Conservation (phyloP, 2,888 invertebrate species). For the Griposia aprilina region DNA sequence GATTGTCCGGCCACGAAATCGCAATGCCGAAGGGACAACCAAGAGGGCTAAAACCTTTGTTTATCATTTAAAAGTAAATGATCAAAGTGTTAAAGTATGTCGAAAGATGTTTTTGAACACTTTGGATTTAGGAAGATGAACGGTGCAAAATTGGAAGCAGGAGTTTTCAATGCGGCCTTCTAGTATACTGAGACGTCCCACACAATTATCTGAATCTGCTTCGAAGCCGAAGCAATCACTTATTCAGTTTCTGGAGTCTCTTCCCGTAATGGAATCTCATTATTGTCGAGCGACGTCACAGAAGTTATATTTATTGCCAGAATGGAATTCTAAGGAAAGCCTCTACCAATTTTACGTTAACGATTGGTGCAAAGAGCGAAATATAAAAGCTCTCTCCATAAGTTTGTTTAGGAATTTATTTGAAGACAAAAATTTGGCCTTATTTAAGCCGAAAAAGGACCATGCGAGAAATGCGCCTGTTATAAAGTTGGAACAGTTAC, state of each 20-base stretch:
- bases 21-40: too few relatives aligned
- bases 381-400: slow-evolving; percentile 2
- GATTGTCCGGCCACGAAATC: too few relatives aligned
- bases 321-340: slow-evolving; percentile 12
- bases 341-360: slow-evolving; percentile 16
- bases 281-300: slow-evolving; percentile 4
- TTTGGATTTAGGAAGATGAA: slow-evolving; percentile 31
- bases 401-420: neutral
- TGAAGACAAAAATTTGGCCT: slow-evolving; percentile 21
- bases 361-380: slow-evolving; percentile 20
- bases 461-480: slow-evolving; percentile 40
- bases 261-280: neutral
- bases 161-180: slow-evolving; percentile 15
- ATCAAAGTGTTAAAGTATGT: neutral
- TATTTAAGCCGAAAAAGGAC: slow-evolving; percentile 31
- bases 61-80: too few relatives aligned
- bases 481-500: slow-evolving; percentile 44
- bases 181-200: slow-evolving; percentile 20
- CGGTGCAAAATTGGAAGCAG: slow-evolving; percentile 30
- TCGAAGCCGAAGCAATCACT: slow-evolving; percentile 19
- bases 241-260: slow-evolving; percentile 12
- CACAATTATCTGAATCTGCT: slow-evolving; percentile 4
- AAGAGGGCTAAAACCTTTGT: too few relatives aligned
- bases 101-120: slow-evolving; percentile 34
- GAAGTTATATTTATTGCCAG: slow-evolving; percentile 16